phyloP scores from a whole-genome alignment of 2,797 vertebrate species.

The Micromesistius poutassou region DNA sequence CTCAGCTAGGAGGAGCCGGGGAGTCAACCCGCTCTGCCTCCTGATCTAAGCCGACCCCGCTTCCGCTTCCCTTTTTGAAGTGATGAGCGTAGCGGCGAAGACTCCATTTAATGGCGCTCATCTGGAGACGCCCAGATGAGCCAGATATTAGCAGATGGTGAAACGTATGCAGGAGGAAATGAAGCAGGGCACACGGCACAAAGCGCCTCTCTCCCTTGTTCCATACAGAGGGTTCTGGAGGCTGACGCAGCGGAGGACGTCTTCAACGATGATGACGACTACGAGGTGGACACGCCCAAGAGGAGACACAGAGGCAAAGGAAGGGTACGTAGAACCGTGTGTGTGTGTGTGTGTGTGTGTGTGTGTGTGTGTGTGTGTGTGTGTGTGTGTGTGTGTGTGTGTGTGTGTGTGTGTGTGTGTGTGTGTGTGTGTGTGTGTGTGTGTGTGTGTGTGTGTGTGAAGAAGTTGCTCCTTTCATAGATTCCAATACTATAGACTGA shows the following conservation, averaged over 20 bases:
- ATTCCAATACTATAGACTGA: background rate
- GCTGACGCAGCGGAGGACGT: constrained; percentile 95
- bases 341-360: too few relatives aligned
- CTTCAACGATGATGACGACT: constrained; percentile 92
- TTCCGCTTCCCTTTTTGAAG: too few relatives aligned
- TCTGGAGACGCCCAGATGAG: background rate
- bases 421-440: too few relatives aligned
- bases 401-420: too few relatives aligned
- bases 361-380: too few relatives aligned
- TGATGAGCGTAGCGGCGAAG: too few relatives aligned
- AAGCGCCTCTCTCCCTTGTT: background rate
- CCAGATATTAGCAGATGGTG: background rate
- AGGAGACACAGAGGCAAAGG: constrained; percentile 93
- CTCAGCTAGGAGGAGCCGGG: too few relatives aligned
- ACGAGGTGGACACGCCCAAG: constrained; percentile 93
- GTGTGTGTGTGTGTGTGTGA: too few relatives aligned
- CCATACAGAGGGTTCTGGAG: constrained; percentile 88
- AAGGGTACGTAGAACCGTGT: constrained; percentile 76
- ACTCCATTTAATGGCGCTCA: too few relatives aligned
- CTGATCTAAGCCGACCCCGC: too few relatives aligned
- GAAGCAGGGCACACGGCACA: background rate
- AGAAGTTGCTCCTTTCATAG: background rate
- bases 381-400: too few relatives aligned
- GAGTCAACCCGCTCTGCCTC: too few relatives aligned
- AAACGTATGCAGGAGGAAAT: background rate